Conservation (phyloP, 2,888 invertebrate genomes). For the Adineta ricciae region DNA sequence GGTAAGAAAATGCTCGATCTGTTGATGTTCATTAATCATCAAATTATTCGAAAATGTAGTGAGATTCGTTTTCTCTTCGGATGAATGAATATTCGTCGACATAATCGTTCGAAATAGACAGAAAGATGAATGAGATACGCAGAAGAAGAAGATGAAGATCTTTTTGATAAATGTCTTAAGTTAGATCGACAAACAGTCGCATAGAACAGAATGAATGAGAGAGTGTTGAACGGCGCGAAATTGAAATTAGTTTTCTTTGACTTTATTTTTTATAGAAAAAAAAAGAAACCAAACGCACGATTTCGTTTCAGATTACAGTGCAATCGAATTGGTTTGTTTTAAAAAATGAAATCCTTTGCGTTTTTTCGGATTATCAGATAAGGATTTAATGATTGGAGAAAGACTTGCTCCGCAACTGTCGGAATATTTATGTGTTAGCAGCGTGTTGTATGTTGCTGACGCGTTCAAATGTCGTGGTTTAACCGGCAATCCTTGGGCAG, state of each 20-base stretch:
- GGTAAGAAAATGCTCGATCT: not conserved
- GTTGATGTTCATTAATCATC: not conserved
- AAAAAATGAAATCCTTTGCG: not conserved
- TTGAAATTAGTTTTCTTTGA: not conserved
- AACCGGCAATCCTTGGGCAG: not conserved
- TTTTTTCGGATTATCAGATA: not conserved
- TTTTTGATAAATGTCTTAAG: not conserved
- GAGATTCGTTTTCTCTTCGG: not conserved
- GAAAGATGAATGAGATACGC: too few relatives aligned
- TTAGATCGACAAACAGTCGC: not conserved
- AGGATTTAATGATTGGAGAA: not conserved
- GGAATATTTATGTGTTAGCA: not conserved
- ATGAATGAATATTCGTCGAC: not conserved
- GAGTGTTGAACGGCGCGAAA: not conserved
- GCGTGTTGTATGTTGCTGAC: not conserved
- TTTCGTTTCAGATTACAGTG: not conserved
- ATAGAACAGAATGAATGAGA: not conserved
- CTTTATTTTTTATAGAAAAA: not conserved
- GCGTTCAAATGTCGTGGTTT: not conserved
- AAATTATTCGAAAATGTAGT: not conserved
- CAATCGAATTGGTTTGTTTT: not conserved
- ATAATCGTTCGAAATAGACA: slow-evolving; percentile 4
- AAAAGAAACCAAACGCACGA: not conserved
- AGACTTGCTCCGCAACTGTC: not conserved
- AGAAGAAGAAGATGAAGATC: not conserved